A percentile compares a stretch with the other conserved stretches of the same genome.
Evolutionary conservation across 2,797 vertebrate genomes (phyloP).

Genomic region (Fratercula arctica): DNA sequence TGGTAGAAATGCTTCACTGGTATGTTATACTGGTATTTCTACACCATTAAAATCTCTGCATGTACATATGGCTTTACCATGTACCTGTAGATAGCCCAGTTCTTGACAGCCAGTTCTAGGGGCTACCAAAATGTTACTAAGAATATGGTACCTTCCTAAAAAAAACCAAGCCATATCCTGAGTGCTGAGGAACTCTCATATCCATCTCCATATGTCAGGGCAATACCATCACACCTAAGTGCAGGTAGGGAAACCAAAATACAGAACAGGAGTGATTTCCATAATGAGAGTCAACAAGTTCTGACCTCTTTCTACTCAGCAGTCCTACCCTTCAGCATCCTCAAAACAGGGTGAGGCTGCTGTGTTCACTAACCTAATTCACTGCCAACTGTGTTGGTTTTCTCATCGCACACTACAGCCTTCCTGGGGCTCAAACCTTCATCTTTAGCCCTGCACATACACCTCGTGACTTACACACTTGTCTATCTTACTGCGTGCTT

Average conservation of each 20-base stretch:
- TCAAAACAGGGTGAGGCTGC: neutral
- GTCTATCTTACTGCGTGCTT: neutral
- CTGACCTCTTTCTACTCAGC: neutral
- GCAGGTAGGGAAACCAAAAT: neutral
- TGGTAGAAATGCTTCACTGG: neutral
- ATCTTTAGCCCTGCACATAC: neutral
- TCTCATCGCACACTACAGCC: neutral
- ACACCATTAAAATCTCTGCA: slow-evolving; percentile 31
- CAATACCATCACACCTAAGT: neutral
- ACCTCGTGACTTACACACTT: neutral
- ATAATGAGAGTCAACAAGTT: neutral
- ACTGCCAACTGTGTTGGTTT: neutral
- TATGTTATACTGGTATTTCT: neutral
- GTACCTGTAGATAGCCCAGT: neutral
- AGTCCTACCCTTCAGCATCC: neutral
- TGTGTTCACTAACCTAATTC: slow-evolving; percentile 3
- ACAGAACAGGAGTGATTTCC: neutral
- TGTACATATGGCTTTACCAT: neutral
- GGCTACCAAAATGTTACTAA: neutral
- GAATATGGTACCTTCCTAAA: neutral
- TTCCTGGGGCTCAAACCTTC: neutral
- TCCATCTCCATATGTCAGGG: neutral
- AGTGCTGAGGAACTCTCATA: neutral
- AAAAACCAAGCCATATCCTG: neutral
- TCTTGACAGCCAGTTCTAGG: neutral